Base-by-base conservation (phyloP, 2,113 vertebrate genomes). In the Illadopsis cleaveri region DNA sequence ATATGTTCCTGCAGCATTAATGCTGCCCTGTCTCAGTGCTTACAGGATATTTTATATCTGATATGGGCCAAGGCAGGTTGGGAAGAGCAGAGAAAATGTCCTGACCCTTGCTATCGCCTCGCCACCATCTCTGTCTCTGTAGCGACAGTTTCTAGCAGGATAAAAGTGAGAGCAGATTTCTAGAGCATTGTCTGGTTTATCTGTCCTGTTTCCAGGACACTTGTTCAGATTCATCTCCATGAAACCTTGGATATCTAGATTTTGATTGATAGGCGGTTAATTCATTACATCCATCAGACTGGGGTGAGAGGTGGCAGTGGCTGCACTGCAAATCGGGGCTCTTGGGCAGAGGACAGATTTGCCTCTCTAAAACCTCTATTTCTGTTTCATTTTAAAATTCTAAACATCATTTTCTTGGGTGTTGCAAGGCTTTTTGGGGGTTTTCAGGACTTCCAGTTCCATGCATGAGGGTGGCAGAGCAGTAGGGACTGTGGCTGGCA, bases 21-120 rank as follows among this genome's bases (percentile, higher is more conserved):
- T 35, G 78, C 85, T 87, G 87, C 48, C 91, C 68, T 94, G 92
- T 54, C 84, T 22, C 65, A 30, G 83, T 71, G 68, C 42, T 72
- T 66, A 27, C 80, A 51, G 78, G 73, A 47, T 89, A n/a, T 35
- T 91, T 78, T 78, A 14, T 80, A 48, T 47, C 86, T 72, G 83
- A 31, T 69, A 18, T 3, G 70, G 86, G 70, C 86, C 75, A 57
- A 47, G 69, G 77, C 50, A 76, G 71, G 51, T 77, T 30, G 40
- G 69, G 76, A 69, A 89, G 42, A 61, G 61, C 37, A 56, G 68
- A 89, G 76, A 50, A 76, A 66, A 40, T 81, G 81, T 82, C 90
- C 82, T 42, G 93, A 86, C 58, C 82, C 50, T 33, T 20, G 44
- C 13, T 70, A 53, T 82, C 60, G 1, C 47, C 23, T 77, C 21